Evolutionary conservation across 2,888 invertebrate genomes (phyloP), one percentile per base, ranked within the genome.

Genomic region (Ennomos quercinarius): DNA sequence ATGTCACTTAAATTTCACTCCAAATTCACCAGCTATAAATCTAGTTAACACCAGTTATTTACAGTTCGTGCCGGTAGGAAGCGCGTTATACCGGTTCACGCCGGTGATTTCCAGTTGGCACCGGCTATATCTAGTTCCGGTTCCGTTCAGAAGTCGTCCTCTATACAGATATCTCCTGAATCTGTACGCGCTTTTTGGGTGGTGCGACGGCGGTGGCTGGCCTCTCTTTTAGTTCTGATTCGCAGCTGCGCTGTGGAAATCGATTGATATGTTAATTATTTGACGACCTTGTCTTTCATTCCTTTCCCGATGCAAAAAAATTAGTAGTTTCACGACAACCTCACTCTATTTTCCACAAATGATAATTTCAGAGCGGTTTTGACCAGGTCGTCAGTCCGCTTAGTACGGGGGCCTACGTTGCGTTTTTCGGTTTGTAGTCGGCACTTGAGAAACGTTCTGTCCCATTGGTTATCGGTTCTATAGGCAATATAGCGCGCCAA

Each of bases 111-210:
- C 54, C 40, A 45, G 56, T 49, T 36, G 12, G 8, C 11, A 45
- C 41, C 36, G 37, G 40, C 10, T 44, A 10, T 11, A 9, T 41
- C 35, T 13, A 4, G 11, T 10, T 41, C 35, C 34, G 8, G 11
- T 27, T 39, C 11, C 12, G 8, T 40, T 41, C 50, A 47, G 17
- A 13, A 85, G 61, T 80, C 85, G 57, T 84, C 83, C 70, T 93
- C 94, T 95, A 96, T 82, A 96, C 96, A 61, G 96, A 95, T 83
- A 96, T 96, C 87, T 96, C 96, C 86, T 96, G 96, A 72, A 96
- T 96, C 87, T 96, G 96, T 61, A 96, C 96, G 77, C 96, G 94
- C 84, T 96, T 96, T 86, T 96, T 96, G 70, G 95, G 93, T 34
- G 95, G 95, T 81, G 75, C 81, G 81, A 72, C 81, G 71, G 64